Evolutionary conservation across 2,113 vertebrate genomes (phyloP), one percentile per base, ranked within the genome.

Genomic region (Dicaeum eximium): DNA sequence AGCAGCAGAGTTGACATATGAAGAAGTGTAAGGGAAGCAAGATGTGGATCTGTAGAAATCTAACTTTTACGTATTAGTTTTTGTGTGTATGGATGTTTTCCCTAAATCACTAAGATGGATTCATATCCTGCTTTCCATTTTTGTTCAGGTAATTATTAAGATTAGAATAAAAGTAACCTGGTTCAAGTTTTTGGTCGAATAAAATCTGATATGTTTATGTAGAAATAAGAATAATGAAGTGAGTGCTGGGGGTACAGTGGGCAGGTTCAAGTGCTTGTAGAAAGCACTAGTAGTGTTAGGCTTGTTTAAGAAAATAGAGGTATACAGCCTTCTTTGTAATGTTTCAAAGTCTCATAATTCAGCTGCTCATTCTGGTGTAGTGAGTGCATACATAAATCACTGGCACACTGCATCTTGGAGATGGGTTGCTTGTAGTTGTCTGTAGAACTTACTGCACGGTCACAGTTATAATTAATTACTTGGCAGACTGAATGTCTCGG

Each of bases 401-500:
- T 28, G 44, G 50, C 40, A 71, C 16, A 6, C n/a, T 85, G n/a
- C 58, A 21, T 89, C 44, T 69, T 90, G 57, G 71, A 90, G 88
- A 66, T 85, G 71, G 31, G 88, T 44, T 93, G 30, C 82, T 78
- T 92, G 75, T 80, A 73, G 64, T 51, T 92, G 54, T 88, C 88
- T 87, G 48, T 79, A 61, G 77, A 78, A 38, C 80, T 91, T 78
- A 62, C 70, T 75, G 65, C 79, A 75, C 35, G 45, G 57, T 75
- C 87, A 45, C 73, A 72, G 51, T 75, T 95, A 35, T 72, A 95
- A 96, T 96, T 95, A 96, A 95, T 96, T 93, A 72, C 81, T 93
- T 85, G 81, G 56, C 82, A 91, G 88, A 58, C 70, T 67, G 80
- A 64, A 65, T 28, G 48, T 87, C 77, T 91, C 25, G 0, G 61